Base-by-base conservation (phyloP, 2,797 vertebrate genomes). In the Podarcis lilfordi region DNA sequence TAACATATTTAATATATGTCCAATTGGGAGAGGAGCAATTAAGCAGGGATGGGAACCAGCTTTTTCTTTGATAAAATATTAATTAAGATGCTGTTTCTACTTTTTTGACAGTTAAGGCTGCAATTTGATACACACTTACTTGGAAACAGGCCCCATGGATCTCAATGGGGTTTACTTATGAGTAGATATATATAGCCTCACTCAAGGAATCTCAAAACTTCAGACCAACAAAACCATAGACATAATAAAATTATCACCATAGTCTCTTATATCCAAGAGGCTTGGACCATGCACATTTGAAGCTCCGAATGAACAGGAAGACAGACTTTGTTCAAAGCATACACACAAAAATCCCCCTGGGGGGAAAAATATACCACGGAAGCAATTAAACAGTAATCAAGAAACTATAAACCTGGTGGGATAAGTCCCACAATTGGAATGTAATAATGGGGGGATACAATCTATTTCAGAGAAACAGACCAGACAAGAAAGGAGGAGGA, bases 41-140 rank as follows among this genome's bases (percentile, higher is more conserved):
- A 88, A 90, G 29, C 80, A 88, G 76, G 59, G 64, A 61, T 2
- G 0, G 55, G n/a, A 85, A 87, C 29, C 0, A 82, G 66, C 2
- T 81, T 91, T 90, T 35, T 17, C 61, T 45, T 83, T 32, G 87
- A 80, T 80, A 89, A 90, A 82, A 77, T 76, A 64, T 43, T 74
- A 83, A 69, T n/a, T 85, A 69, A 45, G 45, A n/a, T 85, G 27
- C 7, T 55, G 32, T 29, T 90, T 3, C 2, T 83, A 55, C 8
- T 64, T 89, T 85, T 89, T 85, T 50, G 71, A 87, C 86, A 40
- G 35, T 9, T 84, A 25, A 77, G 11, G 69, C 10, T 9, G n/a
- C 13, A n/a, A 8, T 13, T n/a, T 29, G 13, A 29, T 71, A 15
- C 27, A 71, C n/a, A 13, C n/a, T 32, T n/a, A 71, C n/a, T n/a